Percentiles rank a stretch among this genome's conserved stretches.
phyloP scores from a whole-genome alignment of 1,140 invertebrate species.

The Phthorimaea operculella region DNA sequence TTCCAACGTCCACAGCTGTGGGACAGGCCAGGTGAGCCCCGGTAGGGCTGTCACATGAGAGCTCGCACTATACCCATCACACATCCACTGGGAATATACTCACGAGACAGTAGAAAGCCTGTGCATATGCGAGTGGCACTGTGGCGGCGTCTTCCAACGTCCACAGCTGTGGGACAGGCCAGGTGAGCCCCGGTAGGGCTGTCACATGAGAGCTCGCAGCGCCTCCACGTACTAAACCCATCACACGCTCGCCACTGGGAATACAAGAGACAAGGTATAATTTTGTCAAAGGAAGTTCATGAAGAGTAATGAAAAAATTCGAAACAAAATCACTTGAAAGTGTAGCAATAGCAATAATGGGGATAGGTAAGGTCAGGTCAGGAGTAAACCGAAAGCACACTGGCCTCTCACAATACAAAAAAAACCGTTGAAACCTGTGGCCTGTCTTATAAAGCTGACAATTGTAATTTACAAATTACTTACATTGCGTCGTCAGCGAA shows the following conservation, averaged over 20 bases:
- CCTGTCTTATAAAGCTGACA: no score
- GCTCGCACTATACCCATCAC: not conserved
- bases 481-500: no score
- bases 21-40: constrained; percentile 73
- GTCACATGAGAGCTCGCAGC: constrained; percentile 10
- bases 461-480: no score
- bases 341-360: no score
- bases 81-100: constrained; percentile 9
- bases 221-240: not conserved
- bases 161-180: constrained; percentile 79
- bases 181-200: constrained; percentile 54
- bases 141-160: constrained; percentile 79
- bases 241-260: not conserved
- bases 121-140: constrained; percentile 67
- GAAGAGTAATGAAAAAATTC: no score
- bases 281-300: no score
- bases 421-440: no score
- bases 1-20: constrained; percentile 76
- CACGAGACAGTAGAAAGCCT: constrained; percentile 63
- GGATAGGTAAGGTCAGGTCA: no score
- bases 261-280: no score
- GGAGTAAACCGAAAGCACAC: no score
- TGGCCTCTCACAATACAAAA: no score
- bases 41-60: constrained; percentile 15
- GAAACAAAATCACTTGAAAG: no score